Conservation (phyloP, 2,888 invertebrate species). For the Polydrusus cervinus region DNA sequence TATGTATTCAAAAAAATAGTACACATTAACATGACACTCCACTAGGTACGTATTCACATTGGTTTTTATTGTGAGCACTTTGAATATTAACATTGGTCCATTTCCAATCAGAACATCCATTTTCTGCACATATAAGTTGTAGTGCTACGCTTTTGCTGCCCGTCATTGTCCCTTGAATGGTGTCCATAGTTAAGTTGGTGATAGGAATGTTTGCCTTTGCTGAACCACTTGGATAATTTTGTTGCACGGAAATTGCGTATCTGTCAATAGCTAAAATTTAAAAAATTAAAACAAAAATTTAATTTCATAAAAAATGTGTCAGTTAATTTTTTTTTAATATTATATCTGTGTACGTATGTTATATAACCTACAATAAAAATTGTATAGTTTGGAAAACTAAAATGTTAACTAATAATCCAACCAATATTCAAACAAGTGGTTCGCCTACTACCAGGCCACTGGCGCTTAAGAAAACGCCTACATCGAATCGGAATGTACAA, state of each 20-base stretch:
- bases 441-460: too few relatives aligned
- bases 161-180: conserved; percentile 53
- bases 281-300: too few relatives aligned
- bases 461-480: too few relatives aligned
- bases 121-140: conserved; percentile 54
- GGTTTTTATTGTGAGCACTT: conserved; percentile 41
- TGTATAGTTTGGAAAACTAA: too few relatives aligned
- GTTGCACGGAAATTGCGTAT: conserved; percentile 55
- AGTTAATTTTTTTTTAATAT: too few relatives aligned
- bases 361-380: too few relatives aligned
- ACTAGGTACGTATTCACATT: conserved; percentile 51
- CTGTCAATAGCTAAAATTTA: conserved; percentile 53
- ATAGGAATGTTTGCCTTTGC: conserved; percentile 57
- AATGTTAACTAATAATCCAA: too few relatives aligned
- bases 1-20: too few relatives aligned
- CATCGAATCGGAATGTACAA: too few relatives aligned
- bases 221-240: conserved; percentile 56
- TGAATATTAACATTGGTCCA: conserved; percentile 54
- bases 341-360: too few relatives aligned
- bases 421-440: too few relatives aligned
- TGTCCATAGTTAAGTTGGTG: conserved; percentile 51
- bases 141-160: conserved; percentile 48
- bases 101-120: conserved; percentile 56
- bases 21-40: conserved; percentile 53
- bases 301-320: too few relatives aligned